Evolutionary conservation across 2,888 invertebrate species (phyloP).

Genomic region (Trachelus troglodyta): DNA sequence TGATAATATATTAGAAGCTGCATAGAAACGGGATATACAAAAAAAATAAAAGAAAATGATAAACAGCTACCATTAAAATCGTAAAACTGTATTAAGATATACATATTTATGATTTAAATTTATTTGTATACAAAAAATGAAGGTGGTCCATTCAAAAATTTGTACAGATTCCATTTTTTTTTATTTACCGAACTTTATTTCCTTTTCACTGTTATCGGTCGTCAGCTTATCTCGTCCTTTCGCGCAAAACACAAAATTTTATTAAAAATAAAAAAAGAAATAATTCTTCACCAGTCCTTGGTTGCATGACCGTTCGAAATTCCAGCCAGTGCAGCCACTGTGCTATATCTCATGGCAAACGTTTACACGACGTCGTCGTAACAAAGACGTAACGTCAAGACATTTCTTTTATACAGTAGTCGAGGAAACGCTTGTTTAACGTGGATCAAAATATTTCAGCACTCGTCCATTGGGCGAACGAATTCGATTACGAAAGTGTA

Average conservation of each 20-base stretch:
- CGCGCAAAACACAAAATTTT: slow-evolving; percentile 6
- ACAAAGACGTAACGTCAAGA: background rate
- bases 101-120: background rate
- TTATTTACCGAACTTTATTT: background rate
- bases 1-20: slow-evolving; percentile 13
- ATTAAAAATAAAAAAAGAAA: background rate
- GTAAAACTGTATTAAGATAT: background rate
- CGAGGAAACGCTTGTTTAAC: background rate
- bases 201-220: background rate
- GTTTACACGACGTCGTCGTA: background rate
- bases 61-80: slow-evolving; percentile 9
- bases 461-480: background rate
- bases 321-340: background rate
- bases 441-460: background rate
- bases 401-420: background rate
- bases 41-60: slow-evolving; percentile 19
- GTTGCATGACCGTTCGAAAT: background rate
- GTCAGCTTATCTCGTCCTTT: background rate
- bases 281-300: background rate
- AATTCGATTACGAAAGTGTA: background rate
- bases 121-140: background rate
- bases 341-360: background rate
- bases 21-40: slow-evolving; percentile 23
- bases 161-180: slow-evolving; percentile 5
- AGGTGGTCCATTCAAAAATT: slow-evolving; percentile 7